Evolutionary conservation across 2,113 vertebrate species (phyloP).

Genomic region (Rhea americana): DNA sequence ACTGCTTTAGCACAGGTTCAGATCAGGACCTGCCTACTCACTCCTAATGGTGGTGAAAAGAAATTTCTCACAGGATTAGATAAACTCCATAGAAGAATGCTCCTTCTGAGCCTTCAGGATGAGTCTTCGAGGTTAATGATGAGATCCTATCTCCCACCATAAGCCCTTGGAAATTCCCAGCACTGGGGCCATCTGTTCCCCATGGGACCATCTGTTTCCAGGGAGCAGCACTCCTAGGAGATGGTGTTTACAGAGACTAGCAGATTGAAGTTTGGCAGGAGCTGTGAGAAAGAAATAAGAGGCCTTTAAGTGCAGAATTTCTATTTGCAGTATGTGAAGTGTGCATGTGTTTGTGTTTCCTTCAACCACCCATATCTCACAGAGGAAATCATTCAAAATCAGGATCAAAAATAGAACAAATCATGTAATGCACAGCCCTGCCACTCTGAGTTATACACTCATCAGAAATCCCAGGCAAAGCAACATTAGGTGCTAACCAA

Average conservation of each 20-base stretch:
- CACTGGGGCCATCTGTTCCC: constrained; percentile 22
- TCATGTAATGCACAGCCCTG: constrained; percentile 18
- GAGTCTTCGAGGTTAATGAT: constrained; percentile 12
- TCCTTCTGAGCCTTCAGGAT: not conserved
- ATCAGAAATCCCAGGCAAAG: constrained; percentile 31
- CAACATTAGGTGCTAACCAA: not conserved
- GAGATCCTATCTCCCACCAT: constrained; percentile 4
- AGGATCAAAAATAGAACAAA: constrained; percentile 38
- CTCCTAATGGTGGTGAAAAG: not conserved
- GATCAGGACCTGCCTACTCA: not conserved
- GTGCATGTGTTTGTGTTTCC: constrained; percentile 20
- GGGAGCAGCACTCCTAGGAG: constrained; percentile 19
- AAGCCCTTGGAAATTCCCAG: constrained; percentile 39
- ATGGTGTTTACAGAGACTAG: constrained; percentile 44
- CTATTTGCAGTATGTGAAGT: constrained; percentile 49
- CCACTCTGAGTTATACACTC: not conserved
- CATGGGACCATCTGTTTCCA: constrained; percentile 49
- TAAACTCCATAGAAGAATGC: not conserved
- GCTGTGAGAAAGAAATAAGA: constrained; percentile 50
- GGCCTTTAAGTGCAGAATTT: constrained; percentile 49
- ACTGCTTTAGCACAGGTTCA: not conserved
- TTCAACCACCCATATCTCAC: constrained; percentile 28
- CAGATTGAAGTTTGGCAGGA: constrained; percentile 53
- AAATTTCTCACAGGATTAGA: not conserved
- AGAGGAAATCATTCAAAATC: constrained; percentile 44